Conservation (phyloP, 2,888 invertebrate species). For the Eretmocerus hayati region DNA sequence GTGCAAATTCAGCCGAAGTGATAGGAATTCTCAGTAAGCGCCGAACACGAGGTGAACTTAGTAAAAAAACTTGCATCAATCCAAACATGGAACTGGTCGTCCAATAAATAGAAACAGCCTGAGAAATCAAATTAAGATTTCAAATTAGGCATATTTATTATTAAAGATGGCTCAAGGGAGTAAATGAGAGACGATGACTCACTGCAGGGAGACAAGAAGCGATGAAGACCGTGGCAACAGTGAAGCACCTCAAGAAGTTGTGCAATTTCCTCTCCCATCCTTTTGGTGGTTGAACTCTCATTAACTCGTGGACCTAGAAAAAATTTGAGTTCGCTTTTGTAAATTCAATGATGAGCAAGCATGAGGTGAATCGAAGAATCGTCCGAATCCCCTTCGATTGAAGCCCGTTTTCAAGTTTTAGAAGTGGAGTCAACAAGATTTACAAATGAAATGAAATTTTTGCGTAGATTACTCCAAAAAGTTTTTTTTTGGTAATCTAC, state of each 20-base stretch:
- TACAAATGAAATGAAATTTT: no score
- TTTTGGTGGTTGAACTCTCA: no score
- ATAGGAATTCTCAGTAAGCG: conserved; percentile 6
- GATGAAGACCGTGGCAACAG: conserved; percentile 67
- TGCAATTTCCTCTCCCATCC: no score
- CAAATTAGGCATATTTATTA: background rate
- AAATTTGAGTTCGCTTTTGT: no score
- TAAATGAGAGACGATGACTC: conserved; percentile 33
- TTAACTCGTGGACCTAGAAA: no score
- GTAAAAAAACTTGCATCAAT: conserved; percentile 6
- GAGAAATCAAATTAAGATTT: background rate
- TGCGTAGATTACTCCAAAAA: no score
- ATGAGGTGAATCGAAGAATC: no score
- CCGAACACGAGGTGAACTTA: conserved; percentile 2
- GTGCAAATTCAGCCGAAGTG: background rate
- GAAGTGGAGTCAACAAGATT: no score
- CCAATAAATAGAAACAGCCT: conserved; percentile 15
- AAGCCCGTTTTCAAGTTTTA: no score
- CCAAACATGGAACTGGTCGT: conserved; percentile 5
- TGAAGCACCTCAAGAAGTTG: conserved; percentile 65
- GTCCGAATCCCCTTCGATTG: no score
- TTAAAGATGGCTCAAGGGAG: background rate
- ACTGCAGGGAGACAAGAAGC: conserved; percentile 73
- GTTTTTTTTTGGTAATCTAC: no score
- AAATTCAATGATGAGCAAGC: no score